Evolutionary conservation across 2,113 vertebrate species (phyloP).

Genomic region (Leiothrix lutea): DNA sequence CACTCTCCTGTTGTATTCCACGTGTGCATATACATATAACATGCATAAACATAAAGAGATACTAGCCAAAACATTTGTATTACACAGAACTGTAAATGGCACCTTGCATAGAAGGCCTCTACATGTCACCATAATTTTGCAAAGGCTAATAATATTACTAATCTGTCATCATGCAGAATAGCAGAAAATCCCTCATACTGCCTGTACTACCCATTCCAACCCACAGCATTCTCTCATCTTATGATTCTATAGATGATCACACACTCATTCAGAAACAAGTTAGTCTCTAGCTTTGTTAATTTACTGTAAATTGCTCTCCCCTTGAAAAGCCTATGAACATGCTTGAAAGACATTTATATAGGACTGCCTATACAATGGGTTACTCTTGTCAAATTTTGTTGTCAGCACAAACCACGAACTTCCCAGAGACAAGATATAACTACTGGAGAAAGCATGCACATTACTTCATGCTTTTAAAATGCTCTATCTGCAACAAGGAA

Average conservation of each 20-base stretch:
- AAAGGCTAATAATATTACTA: background rate
- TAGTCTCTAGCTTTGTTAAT: background rate
- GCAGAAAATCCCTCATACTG: background rate
- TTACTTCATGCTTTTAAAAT: conserved; percentile 20
- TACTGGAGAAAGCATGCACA: background rate
- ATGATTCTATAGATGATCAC: background rate
- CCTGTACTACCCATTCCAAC: background rate
- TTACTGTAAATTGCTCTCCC: background rate
- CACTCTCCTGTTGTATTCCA: background rate
- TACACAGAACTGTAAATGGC: background rate
- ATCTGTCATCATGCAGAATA: background rate
- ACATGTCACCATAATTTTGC: background rate
- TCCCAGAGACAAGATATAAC: background rate
- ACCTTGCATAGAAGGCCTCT: background rate
- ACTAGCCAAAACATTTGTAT: background rate
- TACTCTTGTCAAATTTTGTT: background rate
- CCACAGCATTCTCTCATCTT: background rate
- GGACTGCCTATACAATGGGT: background rate
- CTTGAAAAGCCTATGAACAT: background rate
- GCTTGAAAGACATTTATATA: background rate
- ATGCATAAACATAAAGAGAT: background rate
- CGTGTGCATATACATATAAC: accelerated
- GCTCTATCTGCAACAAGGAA: background rate
- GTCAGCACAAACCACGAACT: background rate
- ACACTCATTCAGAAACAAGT: background rate